phyloP scores from a whole-genome alignment of 1,140 invertebrate species.

The Drosophila albomicans region DNA sequence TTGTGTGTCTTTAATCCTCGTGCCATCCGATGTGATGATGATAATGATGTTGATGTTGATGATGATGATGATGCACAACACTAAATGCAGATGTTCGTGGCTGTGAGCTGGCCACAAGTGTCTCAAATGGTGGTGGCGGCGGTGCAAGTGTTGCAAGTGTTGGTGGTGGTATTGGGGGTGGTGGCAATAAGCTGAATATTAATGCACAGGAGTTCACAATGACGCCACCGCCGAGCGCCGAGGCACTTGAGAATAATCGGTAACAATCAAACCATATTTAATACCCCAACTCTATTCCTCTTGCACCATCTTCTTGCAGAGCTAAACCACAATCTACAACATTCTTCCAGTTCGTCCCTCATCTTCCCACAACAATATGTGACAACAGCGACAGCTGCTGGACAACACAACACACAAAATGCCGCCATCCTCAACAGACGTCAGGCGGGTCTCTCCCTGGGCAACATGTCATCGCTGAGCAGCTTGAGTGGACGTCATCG shows the following conservation, averaged over 20 bases:
- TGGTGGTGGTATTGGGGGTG: slow-evolving; percentile 50
- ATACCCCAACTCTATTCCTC: slow-evolving; percentile 68
- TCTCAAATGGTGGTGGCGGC: slow-evolving; percentile 47
- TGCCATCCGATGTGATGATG: not conserved
- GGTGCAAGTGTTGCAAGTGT: slow-evolving; percentile 51
- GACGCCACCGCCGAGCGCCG: slow-evolving; percentile 76
- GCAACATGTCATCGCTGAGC: slow-evolving; percentile 61
- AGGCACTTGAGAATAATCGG: slow-evolving; percentile 72
- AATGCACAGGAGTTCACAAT: slow-evolving; percentile 94
- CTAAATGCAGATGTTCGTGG: slow-evolving; percentile 67
- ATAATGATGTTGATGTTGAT: slow-evolving; percentile 1
- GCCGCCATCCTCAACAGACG: slow-evolving; percentile 65
- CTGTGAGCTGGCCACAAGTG: slow-evolving; percentile 14
- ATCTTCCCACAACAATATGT: slow-evolving; percentile 85
- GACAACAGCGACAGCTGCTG: slow-evolving; percentile 21
- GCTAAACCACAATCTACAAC: slow-evolving; percentile 84
- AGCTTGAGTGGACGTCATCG: slow-evolving; percentile 77
- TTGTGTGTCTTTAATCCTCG: slow-evolving; percentile 35
- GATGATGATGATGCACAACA: slow-evolving; percentile 10
- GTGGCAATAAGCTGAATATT: slow-evolving; percentile 89
- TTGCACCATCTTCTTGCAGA: slow-evolving; percentile 77
- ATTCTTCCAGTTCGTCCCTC: slow-evolving; percentile 84
- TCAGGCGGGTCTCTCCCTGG: slow-evolving; percentile 75
- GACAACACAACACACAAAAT: slow-evolving; percentile 45
- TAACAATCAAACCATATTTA: slow-evolving; percentile 70